Evolutionary conservation across 1,140 invertebrate species (phyloP).

Genomic region (Manduca sexta): DNA sequence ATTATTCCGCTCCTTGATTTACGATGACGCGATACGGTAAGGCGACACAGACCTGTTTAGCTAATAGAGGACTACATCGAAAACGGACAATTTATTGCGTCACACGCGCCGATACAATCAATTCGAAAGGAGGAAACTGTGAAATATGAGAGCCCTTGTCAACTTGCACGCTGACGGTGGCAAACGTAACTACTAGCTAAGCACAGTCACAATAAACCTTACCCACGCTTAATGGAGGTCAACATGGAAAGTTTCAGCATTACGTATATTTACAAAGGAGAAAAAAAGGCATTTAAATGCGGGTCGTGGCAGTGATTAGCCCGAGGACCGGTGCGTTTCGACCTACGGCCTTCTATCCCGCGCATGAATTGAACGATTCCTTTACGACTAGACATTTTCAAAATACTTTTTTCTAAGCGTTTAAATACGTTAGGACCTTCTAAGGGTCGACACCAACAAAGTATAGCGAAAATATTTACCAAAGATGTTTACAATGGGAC

Average conservation of each 20-base stretch:
- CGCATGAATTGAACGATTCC: slow-evolving; percentile 24
- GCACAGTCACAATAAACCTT: slow-evolving; percentile 2
- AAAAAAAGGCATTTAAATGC: slow-evolving; percentile 63
- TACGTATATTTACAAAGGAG: slow-evolving; percentile 36
- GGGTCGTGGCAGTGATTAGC: slow-evolving; percentile 59
- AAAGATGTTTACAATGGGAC: background rate
- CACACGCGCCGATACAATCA: slow-evolving; percentile 50
- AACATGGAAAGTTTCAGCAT: slow-evolving; percentile 32
- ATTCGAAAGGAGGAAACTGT: slow-evolving; percentile 39
- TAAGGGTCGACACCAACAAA: no score
- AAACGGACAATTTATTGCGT: slow-evolving; percentile 59
- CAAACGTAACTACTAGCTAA: slow-evolving; percentile 34
- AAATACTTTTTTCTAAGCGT: slow-evolving; percentile 14
- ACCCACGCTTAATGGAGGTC: slow-evolving; percentile 30
- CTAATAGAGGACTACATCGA: slow-evolving; percentile 35
- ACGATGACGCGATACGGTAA: slow-evolving; percentile 60
- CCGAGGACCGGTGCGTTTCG: slow-evolving; percentile 14
- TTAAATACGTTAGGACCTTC: slow-evolving; percentile 6
- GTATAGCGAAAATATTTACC: no score
- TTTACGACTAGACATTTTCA: slow-evolving; percentile 12
- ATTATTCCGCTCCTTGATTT: slow-evolving; percentile 68
- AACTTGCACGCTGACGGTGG: slow-evolving; percentile 47
- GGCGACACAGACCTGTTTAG: slow-evolving; percentile 40
- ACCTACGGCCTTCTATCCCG: slow-evolving; percentile 18
- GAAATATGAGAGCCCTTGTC: slow-evolving; percentile 60